A percentile compares a stretch with the other conserved stretches of the same genome.
phyloP scores from a whole-genome alignment of 2,888 invertebrate species.

The Tipula unca region DNA sequence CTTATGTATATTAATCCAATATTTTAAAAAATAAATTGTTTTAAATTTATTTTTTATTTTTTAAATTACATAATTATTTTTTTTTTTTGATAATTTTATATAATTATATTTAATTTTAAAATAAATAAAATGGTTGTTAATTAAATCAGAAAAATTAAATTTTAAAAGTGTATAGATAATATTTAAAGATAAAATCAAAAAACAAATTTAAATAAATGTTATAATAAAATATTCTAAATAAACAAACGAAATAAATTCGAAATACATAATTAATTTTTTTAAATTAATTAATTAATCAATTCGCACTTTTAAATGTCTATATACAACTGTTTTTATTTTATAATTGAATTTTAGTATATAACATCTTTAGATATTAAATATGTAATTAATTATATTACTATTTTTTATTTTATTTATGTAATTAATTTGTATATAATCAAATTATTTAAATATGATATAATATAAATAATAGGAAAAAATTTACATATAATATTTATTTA shows the following conservation, averaged over 20 bases:
- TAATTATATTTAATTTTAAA: not conserved
- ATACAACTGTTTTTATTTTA: conserved; percentile 9
- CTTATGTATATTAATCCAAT: too few species aligned
- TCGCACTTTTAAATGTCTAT: conserved; percentile 14
- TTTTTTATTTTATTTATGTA: conserved; percentile 8
- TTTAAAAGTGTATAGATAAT: not conserved
- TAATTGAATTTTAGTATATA: not conserved
- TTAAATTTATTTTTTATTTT: not conserved
- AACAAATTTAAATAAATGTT: not conserved
- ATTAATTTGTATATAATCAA: not conserved
- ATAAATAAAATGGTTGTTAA: not conserved
- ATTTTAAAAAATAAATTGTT: conserved; percentile 1
- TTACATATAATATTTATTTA: not conserved
- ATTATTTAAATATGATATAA: not conserved
- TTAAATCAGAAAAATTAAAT: not conserved
- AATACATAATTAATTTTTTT: conserved; percentile 9
- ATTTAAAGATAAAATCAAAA: not conserved
- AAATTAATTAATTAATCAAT: not conserved
- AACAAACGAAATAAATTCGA: not conserved
- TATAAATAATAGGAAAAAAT: not conserved
- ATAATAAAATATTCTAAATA: not conserved
- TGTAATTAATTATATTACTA: not conserved
- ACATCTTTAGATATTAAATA: not conserved
- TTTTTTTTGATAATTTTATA: not conserved
- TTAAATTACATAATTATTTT: not conserved